Evolutionary conservation across 1,140 invertebrate species (phyloP), one percentile per base, ranked within the genome.

Genomic region (Cyclargus thomasi): DNA sequence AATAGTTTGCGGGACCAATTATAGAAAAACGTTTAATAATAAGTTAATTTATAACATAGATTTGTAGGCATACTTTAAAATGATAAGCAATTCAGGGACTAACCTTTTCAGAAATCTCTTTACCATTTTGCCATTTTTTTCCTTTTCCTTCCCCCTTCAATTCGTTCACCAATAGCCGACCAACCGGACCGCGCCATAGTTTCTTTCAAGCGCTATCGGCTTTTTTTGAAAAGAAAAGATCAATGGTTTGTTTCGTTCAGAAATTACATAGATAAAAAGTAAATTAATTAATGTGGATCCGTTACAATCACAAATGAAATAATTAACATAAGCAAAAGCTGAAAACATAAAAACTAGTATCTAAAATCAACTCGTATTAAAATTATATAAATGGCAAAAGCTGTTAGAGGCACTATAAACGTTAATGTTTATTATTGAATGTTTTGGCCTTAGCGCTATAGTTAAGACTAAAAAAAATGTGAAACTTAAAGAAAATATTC

Each of bases 121-220:
- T 81, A 86, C 82, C 85, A 85, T 85, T 88, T 88, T 81, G 84
- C 82, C 81, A 86, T 88, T 83, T 81, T 55, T 59, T 88, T 78
- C 79, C 79, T 82, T 81, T 77, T 70, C 75, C 75, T 79, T 79
- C 74, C 71, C 76, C 80, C 77, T 68, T 80, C 76, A 76, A 76
- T 78, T 78, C 74, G 78, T 81, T 77, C 79, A 80, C 77, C 77
- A 81, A 79, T 82, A 78, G 78, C 78, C 75, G 72, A 73, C 75
- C 73, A 75, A 78, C 79, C 73, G 72, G 70, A 73, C 74, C 75
- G 80, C 78, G 79, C 77, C 80, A 81, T 80, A 75, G 75, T 73
- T 77, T 74, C 74, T 67, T 77, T 74, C 70, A 75, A 77, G 77
- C 70, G 69, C 74, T 76, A 78, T 81, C 79, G 79, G 79, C 79